These are phyloP conservation scores for Lasiommata megera DNA, from an alignment of 2,888 invertebrate genomes.

Conservation along the genomic window DNA sequence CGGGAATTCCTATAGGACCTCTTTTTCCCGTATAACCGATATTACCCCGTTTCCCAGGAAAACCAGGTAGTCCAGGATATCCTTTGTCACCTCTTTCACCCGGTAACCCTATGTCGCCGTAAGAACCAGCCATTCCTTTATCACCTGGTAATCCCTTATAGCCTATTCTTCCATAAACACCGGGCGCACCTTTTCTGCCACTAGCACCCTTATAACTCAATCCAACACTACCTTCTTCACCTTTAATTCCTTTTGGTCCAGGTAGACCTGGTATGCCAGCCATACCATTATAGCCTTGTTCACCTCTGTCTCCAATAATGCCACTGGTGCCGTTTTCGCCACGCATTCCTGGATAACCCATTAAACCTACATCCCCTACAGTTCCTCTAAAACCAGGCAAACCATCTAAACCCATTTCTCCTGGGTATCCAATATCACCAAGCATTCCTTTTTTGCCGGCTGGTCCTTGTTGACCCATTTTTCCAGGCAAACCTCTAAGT, in stretches of 20 bases:
- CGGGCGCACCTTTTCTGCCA: conserved; percentile 83
- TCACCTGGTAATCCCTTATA: conserved; percentile 71
- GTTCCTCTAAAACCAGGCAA: conserved; percentile 71
- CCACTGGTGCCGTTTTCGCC: conserved; percentile 82
- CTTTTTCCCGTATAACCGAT: conserved; percentile 49
- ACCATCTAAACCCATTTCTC: conserved; percentile 54
- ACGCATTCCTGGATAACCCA: conserved; percentile 77
- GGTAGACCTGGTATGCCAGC: conserved; percentile 58
- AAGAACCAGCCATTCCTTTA: conserved; percentile 80
- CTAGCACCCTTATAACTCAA: conserved; percentile 76
- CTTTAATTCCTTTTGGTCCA: conserved; percentile 83
- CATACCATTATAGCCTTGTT: conserved; percentile 50
- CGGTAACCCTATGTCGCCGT: conserved; percentile 71
- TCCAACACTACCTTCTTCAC: conserved; percentile 77
- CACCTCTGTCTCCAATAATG: conserved; percentile 81
- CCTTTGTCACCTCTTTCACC: conserved; percentile 79
- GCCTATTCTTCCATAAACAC: conserved; percentile 80
- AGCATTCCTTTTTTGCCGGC: conserved; percentile 50
- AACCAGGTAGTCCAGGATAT: conserved; percentile 77
- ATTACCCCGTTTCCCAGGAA: conserved; percentile 79
- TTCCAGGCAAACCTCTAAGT: conserved; percentile 88
- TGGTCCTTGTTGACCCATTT: conserved; percentile 51
- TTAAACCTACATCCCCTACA: conserved; percentile 62
- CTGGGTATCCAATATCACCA: conserved; percentile 47
- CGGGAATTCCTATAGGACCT: conserved; percentile 80